phyloP scores from a whole-genome alignment of 1,140 invertebrate species.

The Drosophila tani region DNA sequence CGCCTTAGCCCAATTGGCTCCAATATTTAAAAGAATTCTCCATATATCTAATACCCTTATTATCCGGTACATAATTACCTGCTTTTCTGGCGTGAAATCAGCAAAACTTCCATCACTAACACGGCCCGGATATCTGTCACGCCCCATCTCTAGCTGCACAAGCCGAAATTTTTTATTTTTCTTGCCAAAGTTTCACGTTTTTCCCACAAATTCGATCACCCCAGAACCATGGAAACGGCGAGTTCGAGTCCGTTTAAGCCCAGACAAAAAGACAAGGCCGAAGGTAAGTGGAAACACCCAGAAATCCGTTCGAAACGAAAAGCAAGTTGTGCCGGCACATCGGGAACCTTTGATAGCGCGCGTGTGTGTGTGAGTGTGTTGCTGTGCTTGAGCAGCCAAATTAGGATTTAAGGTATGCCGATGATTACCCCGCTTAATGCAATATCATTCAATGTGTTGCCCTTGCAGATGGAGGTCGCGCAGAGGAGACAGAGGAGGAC shows the following conservation, averaged over 20 bases:
- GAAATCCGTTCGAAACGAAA: conserved; percentile 26
- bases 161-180: conserved; percentile 38
- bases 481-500: conserved; percentile 21
- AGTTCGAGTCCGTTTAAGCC: conserved; percentile 53
- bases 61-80: not conserved
- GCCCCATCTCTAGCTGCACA: conserved; percentile 41
- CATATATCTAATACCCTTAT: too few species aligned
- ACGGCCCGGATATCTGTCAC: conserved; percentile 4
- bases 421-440: conserved; percentile 66
- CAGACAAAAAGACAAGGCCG: conserved; percentile 59
- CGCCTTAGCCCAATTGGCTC: too few species aligned
- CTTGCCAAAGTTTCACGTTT: conserved; percentile 28
- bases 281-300: conserved; percentile 65
- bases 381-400: conserved; percentile 54
- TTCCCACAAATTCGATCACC: conserved; percentile 4
- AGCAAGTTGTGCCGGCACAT: conserved; percentile 64
- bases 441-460: conserved; percentile 71
- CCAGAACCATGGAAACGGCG: conserved; percentile 43
- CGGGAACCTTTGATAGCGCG: conserved; percentile 44
- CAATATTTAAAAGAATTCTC: too few species aligned
- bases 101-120: conserved; percentile 17
- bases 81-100: too few species aligned
- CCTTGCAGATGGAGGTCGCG: conserved; percentile 50
- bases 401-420: conserved; percentile 78
- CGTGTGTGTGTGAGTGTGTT: conserved; percentile 49